Evolutionary conservation across 2,888 invertebrate species (phyloP), one percentile per base, ranked within the genome.

Genomic region (Drosophila prolongata): DNA sequence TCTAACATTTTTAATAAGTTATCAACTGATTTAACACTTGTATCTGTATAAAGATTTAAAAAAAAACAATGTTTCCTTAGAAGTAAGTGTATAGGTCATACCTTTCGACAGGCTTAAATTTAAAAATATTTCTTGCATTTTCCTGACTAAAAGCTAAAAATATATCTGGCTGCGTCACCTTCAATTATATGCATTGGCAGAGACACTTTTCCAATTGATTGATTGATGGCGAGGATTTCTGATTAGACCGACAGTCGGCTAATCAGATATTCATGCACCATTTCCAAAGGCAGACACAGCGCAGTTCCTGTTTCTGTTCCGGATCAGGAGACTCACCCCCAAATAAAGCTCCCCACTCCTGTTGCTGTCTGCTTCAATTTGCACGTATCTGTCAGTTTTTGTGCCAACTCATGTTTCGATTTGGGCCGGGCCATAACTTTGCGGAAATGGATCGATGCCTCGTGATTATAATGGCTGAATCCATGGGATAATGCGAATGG

Each of bases 121-220:
- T 6, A 11, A 27, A 46, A 4, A 9, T 9, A 1, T 46, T n/a
- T 11, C 30, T 34, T 16, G 27, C 35, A 35, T 13, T 49, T 49
- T 4, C 8, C 4, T 3, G 6, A 8, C 10, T 13, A n/a, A 40
- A n/a, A 34, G 27, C 38, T 30, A 10, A 13, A 49, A 35, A 49
- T 35, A 35, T 49, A 49, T 35, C 49, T 24, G 24, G 10, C 44
- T 19, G 43, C 38, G 38, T 65, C 65, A 52, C 70, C 62, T 85
- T 77, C 77, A 80, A 82, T 89, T 83, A 77, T 69, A 73, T 75
- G 53, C 61, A 50, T 49, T 60, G 56, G 9, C 44, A 42, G 44
- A 50, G 46, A 77, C 72, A 79, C 78, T 83, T 86, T 87, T 76
- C 75, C 80, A 71, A 89, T 86, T 90, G 90, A 91, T 90, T 87